These are phyloP conservation scores for Pseudopleuronectes americanus DNA, from an alignment of 2,797 vertebrate species.

Conservation along the genomic window DNA sequence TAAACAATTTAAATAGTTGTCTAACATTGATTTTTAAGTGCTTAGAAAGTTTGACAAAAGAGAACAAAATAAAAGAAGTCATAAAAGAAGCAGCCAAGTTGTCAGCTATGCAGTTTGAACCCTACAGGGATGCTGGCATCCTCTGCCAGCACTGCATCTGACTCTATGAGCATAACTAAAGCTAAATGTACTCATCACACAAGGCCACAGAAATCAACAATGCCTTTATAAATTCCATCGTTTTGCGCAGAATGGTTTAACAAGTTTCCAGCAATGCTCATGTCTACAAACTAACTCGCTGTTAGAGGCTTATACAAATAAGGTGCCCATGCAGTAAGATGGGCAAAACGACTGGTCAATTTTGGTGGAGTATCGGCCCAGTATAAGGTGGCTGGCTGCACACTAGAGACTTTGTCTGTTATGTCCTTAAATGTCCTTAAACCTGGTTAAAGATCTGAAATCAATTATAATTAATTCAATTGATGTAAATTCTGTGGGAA, in stretches of 20 bases:
- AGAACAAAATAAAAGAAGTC: conserved; percentile 8
- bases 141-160: conserved; percentile 18
- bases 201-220: conserved; percentile 45
- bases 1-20: conserved; percentile 17
- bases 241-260: conserved; percentile 46
- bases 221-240: conserved; percentile 48
- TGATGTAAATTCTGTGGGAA: conserved; percentile 46
- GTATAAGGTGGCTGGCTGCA: conserved; percentile 14
- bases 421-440: conserved; percentile 43
- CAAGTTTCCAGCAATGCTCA: conserved; percentile 59
- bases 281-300: conserved; percentile 63
- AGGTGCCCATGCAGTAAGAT: conserved; percentile 49
- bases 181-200: conserved; percentile 49
- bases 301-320: conserved; percentile 57
- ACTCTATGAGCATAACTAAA: conserved; percentile 36
- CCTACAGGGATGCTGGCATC: conserved; percentile 40
- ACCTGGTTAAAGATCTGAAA: conserved; percentile 37
- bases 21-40: conserved; percentile 29
- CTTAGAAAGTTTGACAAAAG: conserved; percentile 34
- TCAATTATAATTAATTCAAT: conserved; percentile 38
- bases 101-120: conserved; percentile 19
- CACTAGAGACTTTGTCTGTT: conserved; percentile 21
- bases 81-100: conserved; percentile 21
- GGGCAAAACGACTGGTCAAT: conserved; percentile 45
- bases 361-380: conserved; percentile 42